Base-by-base conservation (phyloP, 53 echinoderm and acorn worm genomes). In the Glandiceps talaboti region DNA sequence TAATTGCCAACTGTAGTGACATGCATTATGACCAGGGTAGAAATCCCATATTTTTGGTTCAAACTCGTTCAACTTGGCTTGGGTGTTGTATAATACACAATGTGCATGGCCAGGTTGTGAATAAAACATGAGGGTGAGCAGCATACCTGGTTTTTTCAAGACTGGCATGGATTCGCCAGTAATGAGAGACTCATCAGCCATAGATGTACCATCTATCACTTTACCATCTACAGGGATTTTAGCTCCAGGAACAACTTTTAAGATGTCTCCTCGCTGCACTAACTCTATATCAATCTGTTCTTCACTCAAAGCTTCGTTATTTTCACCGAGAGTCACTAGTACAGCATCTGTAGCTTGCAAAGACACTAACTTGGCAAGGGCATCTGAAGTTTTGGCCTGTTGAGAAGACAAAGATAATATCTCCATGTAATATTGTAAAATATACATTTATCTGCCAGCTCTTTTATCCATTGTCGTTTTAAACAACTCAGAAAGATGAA, bases 91-190 rank as follows among this genome's bases (percentile, higher is more conserved):
- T n/a, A n/a, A n/a, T n/a, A n/a, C n/a, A n/a, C n/a, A n/a, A n/a
- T n/a, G n/a, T n/a, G n/a, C n/a, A n/a, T n/a, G n/a, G n/a, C n/a
- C n/a, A n/a, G n/a, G n/a, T n/a, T n/a, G n/a, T n/a, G n/a, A n/a
- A n/a, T n/a, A n/a, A n/a, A n/a, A n/a, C n/a, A n/a, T n/a, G n/a
- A n/a, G n/a, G n/a, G n/a, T n/a, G n/a, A n/a, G n/a, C n/a, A n/a
- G n/a, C n/a, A n/a, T 81, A 97, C 97, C 97, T 89, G 87, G 90
- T 83, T 93, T 97, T 82, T 97, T 97, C 74, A 85, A 64, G 30
- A 97, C 91, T 1, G 97, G 97, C 97, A 97, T 97, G 1, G 92
- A 97, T 76, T 97, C 97, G 64, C 97, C 97, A 0, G 97, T 97
- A 64, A 97, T 97, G 27, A 97, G 87, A 25, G 97, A 88, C 76